These are phyloP conservation scores for Kryptopterus vitreolus DNA, from an alignment of 2,797 vertebrate species.

Conservation along the genomic window DNA sequence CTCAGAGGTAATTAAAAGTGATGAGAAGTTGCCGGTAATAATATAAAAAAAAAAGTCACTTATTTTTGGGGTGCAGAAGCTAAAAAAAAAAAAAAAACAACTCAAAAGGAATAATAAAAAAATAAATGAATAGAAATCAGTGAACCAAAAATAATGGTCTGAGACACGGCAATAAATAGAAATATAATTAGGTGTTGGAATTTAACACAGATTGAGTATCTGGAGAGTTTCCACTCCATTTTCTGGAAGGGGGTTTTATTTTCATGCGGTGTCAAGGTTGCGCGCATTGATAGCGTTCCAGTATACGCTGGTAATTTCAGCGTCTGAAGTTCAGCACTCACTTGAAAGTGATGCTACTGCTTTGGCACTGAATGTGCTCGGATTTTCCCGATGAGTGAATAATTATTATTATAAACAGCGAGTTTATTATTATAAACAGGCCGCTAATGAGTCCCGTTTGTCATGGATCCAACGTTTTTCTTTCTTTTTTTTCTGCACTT, in stretches of 20 bases:
- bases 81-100: constrained; percentile 2
- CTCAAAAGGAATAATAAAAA: constrained; percentile 5
- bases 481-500: constrained; percentile 17
- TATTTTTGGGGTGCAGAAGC: constrained; percentile 29
- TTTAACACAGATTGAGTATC: constrained; percentile 8
- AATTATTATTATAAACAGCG: constrained; percentile 47
- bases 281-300: background rate
- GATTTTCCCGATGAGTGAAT: constrained; percentile 47
- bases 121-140: background rate
- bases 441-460: constrained; percentile 46
- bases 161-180: constrained; percentile 44
- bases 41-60: constrained; percentile 40
- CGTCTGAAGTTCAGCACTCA: background rate
- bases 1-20: constrained; percentile 63
- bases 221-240: constrained; percentile 15
- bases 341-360: background rate
- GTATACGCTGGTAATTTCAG: background rate
- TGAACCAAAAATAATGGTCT: constrained; percentile 22
- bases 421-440: constrained; percentile 23
- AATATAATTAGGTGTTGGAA: constrained; percentile 23
- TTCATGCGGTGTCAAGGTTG: constrained; percentile 21
- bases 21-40: constrained; percentile 48
- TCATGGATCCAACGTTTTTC: constrained; percentile 35
- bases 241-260: constrained; percentile 3
- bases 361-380: constrained; percentile 34